Conservation (phyloP, 2,113 vertebrate species). For the Meleagris gallopavo region DNA sequence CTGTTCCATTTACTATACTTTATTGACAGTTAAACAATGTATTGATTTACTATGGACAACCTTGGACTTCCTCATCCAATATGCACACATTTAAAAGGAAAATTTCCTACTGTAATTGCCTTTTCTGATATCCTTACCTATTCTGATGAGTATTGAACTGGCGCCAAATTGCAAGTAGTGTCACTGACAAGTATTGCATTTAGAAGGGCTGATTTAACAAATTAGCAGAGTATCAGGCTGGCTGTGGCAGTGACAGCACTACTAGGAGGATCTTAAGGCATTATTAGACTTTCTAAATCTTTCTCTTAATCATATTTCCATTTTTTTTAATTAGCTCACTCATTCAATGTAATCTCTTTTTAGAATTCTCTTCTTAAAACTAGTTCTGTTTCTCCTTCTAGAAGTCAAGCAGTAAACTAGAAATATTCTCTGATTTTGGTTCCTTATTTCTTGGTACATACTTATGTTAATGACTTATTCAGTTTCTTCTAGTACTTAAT, state of each 20-base stretch:
- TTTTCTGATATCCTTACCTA: conserved; percentile 20
- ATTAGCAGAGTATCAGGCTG: conserved; percentile 35
- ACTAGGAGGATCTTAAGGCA: conserved; percentile 60
- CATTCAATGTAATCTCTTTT: conserved; percentile 39
- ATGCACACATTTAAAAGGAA: not conserved
- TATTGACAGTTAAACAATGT: not conserved
- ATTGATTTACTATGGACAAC: not conserved
- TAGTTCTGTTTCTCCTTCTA: conserved; percentile 7
- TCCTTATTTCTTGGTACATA: conserved; percentile 7
- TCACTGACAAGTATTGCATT: conserved; percentile 39
- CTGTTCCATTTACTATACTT: not conserved
- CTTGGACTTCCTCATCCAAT: not conserved
- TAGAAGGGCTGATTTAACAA: conserved; percentile 58
- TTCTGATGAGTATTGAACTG: conserved; percentile 30
- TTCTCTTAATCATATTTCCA: conserved; percentile 52
- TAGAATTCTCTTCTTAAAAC: conserved; percentile 28
- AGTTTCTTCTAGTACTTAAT: not conserved
- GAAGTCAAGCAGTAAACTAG: conserved; percentile 37
- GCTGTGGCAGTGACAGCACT: conserved; percentile 25
- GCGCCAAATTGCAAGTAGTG: conserved; percentile 30
- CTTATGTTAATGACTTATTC: conserved; percentile 30
- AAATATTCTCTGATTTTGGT: not conserved
- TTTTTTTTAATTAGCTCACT: conserved; percentile 65
- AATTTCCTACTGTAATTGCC: not conserved
- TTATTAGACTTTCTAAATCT: conserved; percentile 64